Evolutionary conservation across 2,113 vertebrate species (phyloP).

Genomic region (Sylvietta virens): DNA sequence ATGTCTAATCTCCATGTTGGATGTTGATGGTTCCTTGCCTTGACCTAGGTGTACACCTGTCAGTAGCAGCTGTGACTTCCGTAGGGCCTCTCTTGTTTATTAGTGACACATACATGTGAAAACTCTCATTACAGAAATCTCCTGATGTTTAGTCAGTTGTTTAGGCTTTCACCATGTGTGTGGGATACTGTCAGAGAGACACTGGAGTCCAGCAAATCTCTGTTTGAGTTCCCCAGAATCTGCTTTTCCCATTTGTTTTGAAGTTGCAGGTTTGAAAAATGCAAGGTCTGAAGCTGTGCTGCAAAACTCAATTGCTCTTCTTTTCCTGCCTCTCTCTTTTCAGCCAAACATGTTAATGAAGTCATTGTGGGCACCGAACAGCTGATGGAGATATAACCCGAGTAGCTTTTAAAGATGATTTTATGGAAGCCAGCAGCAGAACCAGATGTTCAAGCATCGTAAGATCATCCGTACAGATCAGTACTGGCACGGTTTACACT

Average conservation of each 20-base stretch:
- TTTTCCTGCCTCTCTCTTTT: slow-evolving; percentile 61
- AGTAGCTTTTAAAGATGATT: slow-evolving; percentile 48
- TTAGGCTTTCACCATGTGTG: slow-evolving; percentile 17
- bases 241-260: slow-evolving; percentile 50
- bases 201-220: neutral
- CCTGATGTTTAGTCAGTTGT: slow-evolving; percentile 51
- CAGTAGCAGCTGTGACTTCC: slow-evolving; percentile 47
- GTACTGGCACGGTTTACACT: slow-evolving; percentile 11
- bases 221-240: neutral
- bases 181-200: neutral
- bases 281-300: neutral
- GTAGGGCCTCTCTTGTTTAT: neutral
- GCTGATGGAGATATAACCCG: slow-evolving; percentile 94
- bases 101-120: slow-evolving; percentile 5
- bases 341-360: slow-evolving; percentile 93
- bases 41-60: slow-evolving; percentile 9
- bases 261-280: slow-evolving; percentile 9
- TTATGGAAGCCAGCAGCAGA: slow-evolving; percentile 59
- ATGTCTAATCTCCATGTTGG: neutral
- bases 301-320: slow-evolving; percentile 25
- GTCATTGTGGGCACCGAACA: slow-evolving; percentile 96
- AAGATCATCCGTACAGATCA: slow-evolving; percentile 41
- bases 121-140: slow-evolving; percentile 18
- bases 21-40: neutral
- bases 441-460: slow-evolving; percentile 38